Evolutionary conservation across 1,140 invertebrate genomes (phyloP).

Genomic region (Orchestia grillus): DNA sequence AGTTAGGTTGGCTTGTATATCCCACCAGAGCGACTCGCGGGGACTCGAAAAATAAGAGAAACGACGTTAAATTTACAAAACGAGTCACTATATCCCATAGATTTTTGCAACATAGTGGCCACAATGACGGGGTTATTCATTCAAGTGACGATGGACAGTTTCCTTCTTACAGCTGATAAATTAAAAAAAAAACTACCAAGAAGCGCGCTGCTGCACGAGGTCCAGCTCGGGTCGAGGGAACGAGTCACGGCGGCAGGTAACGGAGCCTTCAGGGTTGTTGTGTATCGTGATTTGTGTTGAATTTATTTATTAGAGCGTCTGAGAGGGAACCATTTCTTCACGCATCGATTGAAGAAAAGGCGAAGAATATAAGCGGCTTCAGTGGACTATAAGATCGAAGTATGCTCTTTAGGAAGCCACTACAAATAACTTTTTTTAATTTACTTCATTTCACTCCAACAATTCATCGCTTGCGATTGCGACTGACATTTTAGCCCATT

Average conservation of each 20-base stretch:
- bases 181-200: not conserved
- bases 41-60: no score
- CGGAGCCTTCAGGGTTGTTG: not conserved
- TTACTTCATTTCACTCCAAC: no score
- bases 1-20: no score
- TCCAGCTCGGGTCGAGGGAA: not conserved
- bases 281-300: not conserved
- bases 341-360: not conserved
- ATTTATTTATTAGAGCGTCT: not conserved
- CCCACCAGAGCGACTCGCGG: no score
- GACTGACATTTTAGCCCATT: no score
- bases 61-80: not conserved
- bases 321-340: not conserved
- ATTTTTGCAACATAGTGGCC: not conserved
- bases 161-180: not conserved
- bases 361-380: not conserved
- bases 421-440: no score
- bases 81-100: not conserved
- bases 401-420: no score
- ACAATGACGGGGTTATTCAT: not conserved
- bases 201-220: not conserved
- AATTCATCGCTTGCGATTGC: no score
- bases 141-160: not conserved
- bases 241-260: not conserved
- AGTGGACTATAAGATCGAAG: no score